A percentile compares a stretch with the other conserved stretches of the same genome.
These are phyloP conservation scores for Podocnemis expansa DNA, from an alignment of 2,113 vertebrate species.

Conservation along the genomic window DNA sequence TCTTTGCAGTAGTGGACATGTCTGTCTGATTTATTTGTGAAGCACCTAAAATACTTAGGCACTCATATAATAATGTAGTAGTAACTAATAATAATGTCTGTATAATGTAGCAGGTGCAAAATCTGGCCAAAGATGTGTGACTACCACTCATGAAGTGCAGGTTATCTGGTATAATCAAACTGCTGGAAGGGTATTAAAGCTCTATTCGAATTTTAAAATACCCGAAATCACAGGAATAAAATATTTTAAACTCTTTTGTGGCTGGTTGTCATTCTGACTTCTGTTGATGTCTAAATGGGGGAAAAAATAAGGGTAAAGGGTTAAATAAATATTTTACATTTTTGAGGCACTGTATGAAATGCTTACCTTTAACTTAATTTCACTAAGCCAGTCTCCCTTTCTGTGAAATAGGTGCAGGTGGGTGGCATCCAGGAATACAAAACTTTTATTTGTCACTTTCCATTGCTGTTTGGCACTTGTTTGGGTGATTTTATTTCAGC, in stretches of 20 bases:
- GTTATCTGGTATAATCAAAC: neutral
- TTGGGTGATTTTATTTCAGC: neutral
- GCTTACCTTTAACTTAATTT: neutral
- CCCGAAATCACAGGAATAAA: neutral
- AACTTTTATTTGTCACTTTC: neutral
- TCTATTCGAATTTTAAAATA: neutral
- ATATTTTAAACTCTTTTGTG: accelerated
- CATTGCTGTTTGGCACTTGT: neutral
- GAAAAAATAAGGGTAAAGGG: neutral
- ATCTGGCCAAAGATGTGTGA: neutral
- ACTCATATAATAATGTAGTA: neutral
- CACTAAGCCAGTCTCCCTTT: neutral
- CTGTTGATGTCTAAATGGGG: neutral
- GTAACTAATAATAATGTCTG: neutral
- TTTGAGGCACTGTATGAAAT: neutral
- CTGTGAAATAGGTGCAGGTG: neutral
- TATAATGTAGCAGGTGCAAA: neutral
- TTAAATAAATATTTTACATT: neutral
- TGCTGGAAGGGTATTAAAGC: neutral
- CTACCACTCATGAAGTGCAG: neutral
- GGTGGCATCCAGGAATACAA: neutral
- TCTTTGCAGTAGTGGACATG: neutral
- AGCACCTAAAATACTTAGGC: neutral
- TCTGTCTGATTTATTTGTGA: neutral
- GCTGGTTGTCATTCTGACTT: neutral